Base-by-base conservation (phyloP, 2,888 invertebrate genomes). In the Polylopha cassiicola region DNA sequence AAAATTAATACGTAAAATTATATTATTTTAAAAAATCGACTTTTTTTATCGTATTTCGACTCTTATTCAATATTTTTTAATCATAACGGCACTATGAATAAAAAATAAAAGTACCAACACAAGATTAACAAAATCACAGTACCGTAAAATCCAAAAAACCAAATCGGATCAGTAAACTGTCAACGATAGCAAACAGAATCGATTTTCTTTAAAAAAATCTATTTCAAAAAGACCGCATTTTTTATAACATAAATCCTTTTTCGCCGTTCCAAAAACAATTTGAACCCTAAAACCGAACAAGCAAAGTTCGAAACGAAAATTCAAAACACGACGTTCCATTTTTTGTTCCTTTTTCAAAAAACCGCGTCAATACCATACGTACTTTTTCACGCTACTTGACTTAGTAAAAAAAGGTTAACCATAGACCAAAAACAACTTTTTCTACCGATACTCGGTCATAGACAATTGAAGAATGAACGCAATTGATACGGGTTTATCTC, bases 401-500 rank as follows among this genome's bases (percentile, higher is more conserved):
- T 41, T 41, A 29, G 34, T 30, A 41, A 34, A 41, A 41, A 41
- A 41, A 41, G 39, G 39, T 39, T 39, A 39, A 20, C 34, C 29
- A 43, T 46, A 29, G 22, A 28, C 22, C 27, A 26, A 26, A 28
- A 32, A 36, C 31, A 34, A 34, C 27, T 32, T 50, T 50, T 47
- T 41, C 34, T 43, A 45, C 26, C 24, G 30, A 41, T 37, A 31
- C 22, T 30, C 31, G 24, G 36, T 13, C 36, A 38, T 43, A 37
- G 43, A 37, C 44, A 39, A 38, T 42, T 47, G 42, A 50, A 44
- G 48, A 49, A 49, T 53, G 52, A 55, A 46, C 47, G 48, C 55
- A 51, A 64, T 64, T 65, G 66, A 66, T 56, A 57, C 53, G 52
- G 61, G 65, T 58, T 58, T 54, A 61, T 50, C 60, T 38, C 60